Percentiles rank a stretch among this genome's conserved stretches.
Evolutionary conservation across 2,113 vertebrate species (phyloP).

Genomic region (Heptranchias perlo): DNA sequence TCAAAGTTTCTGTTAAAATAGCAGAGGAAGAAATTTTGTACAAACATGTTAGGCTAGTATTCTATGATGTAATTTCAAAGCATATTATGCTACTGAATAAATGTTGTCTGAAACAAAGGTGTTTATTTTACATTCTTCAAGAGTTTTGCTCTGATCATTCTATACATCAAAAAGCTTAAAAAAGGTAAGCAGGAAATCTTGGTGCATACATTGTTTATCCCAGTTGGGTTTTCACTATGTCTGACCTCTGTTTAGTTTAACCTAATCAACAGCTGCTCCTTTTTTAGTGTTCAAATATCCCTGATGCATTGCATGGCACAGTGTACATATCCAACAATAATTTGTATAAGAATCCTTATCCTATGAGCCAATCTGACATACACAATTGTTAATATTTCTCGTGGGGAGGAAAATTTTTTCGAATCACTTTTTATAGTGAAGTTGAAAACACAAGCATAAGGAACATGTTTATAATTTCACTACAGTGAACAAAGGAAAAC

Average conservation of each 20-base stretch:
- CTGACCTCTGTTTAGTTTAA: conserved; percentile 13
- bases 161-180: not conserved
- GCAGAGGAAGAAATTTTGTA: not conserved
- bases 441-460: not conserved
- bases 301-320: not conserved
- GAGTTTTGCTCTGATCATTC: not conserved
- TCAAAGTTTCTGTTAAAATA: not conserved
- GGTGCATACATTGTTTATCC: not conserved
- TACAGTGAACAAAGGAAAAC: not conserved
- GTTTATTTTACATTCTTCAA: not conserved
- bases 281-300: not conserved
- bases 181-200: conserved; percentile 3
- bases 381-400: not conserved
- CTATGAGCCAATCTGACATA: not conserved
- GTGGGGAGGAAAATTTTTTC: not conserved
- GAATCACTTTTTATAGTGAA: not conserved
- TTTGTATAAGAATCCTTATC: not conserved
- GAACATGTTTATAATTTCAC: not conserved
- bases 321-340: not conserved
- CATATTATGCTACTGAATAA: not conserved
- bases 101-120: not conserved
- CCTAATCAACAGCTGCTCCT: not conserved
- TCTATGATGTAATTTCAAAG: not conserved
- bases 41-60: not conserved
- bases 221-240: not conserved